phyloP scores from a whole-genome alignment of 2,113 vertebrate genomes.

The Centropus bengalensis region DNA sequence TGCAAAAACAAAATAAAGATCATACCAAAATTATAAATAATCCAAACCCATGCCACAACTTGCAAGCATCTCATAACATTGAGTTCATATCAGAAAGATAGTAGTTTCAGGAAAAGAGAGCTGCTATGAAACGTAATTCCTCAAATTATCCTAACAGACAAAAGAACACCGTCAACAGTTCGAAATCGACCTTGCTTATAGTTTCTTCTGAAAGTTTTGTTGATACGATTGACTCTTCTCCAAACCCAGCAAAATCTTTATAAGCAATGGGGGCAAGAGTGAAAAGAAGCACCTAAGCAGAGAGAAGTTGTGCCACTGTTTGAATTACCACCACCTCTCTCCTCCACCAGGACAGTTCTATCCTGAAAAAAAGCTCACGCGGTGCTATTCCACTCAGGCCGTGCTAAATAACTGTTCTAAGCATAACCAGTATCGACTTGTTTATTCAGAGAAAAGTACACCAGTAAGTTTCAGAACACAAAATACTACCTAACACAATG shows the following conservation, averaged over 20 bases:
- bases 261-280: background rate
- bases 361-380: background rate
- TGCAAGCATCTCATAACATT: background rate
- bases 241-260: background rate
- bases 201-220: background rate
- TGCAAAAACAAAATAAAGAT: constrained; percentile 66
- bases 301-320: background rate
- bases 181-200: background rate
- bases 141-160: background rate
- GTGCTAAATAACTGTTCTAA: background rate
- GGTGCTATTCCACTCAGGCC: background rate
- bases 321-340: background rate
- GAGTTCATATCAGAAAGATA: background rate
- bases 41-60: background rate
- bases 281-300: background rate
- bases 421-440: background rate
- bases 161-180: background rate
- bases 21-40: background rate
- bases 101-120: background rate
- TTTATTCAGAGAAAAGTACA: background rate
- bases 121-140: background rate
- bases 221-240: background rate
- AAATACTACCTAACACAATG: background rate
- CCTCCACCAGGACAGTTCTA: background rate
- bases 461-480: background rate